Conservation (phyloP, 2,797 vertebrate species). For the Fistularia commersonii region DNA sequence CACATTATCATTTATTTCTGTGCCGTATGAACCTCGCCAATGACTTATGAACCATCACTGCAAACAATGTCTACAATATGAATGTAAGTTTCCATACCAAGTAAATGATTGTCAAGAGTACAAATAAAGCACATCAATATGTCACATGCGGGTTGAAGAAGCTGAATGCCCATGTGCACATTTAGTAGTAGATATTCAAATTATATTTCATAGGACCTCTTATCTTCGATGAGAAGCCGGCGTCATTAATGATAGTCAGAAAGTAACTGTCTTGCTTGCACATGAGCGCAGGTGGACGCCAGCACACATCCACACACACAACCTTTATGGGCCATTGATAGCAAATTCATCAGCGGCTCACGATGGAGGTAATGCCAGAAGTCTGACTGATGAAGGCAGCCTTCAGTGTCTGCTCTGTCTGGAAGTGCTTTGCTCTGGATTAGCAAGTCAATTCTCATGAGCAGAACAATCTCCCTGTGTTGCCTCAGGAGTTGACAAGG, state of each 20-base stretch:
- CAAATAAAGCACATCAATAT: constrained; percentile 12
- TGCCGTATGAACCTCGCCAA: neutral
- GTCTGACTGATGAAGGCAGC: constrained; percentile 59
- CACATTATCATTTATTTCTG: neutral
- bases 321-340: constrained; percentile 47
- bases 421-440: constrained; percentile 51
- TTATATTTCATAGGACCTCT: constrained; percentile 18
- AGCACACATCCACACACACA: constrained; percentile 16
- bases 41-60: neutral
- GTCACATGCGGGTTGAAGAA: constrained; percentile 2
- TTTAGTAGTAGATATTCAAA: constrained; percentile 6
- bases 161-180: constrained; percentile 1
- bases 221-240: constrained; percentile 21
- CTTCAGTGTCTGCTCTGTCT: constrained; percentile 40
- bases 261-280: constrained; percentile 4
- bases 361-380: constrained; percentile 30
- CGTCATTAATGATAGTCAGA: constrained; percentile 49
- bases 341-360: constrained; percentile 56
- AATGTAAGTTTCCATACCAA: neutral
- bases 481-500: constrained; percentile 53
- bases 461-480: constrained; percentile 52
- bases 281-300: constrained; percentile 2
- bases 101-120: neutral
- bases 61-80: no score
- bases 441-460: constrained; percentile 64